phyloP scores from a whole-genome alignment of 2,113 vertebrate species.

The Bostrychus sinensis region DNA sequence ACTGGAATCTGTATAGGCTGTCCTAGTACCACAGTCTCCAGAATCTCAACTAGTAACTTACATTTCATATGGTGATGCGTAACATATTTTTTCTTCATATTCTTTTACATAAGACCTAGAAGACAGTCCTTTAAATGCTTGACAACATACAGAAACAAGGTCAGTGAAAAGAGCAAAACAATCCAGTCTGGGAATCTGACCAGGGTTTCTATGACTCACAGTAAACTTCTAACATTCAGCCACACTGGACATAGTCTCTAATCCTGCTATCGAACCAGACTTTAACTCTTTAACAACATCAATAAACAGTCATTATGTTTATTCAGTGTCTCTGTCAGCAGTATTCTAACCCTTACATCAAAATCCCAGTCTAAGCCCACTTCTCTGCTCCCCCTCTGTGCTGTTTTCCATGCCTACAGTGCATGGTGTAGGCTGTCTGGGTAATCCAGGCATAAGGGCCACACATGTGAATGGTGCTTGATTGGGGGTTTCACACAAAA shows the following conservation, averaged over 20 bases:
- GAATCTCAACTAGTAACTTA: too few relatives aligned
- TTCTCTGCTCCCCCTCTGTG: slow-evolving; percentile 2
- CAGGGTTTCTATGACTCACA: background rate
- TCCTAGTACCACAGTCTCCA: too few relatives aligned
- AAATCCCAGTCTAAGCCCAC: slow-evolving; percentile 27
- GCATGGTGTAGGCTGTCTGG: slow-evolving; percentile 27
- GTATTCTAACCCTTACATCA: background rate
- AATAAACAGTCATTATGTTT: background rate
- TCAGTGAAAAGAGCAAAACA: background rate
- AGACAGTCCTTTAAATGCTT: too few relatives aligned
- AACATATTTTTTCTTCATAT: background rate
- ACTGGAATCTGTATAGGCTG: too few relatives aligned
- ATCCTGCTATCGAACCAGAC: background rate
- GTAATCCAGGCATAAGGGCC: slow-evolving; percentile 45
- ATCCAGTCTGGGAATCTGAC: background rate
- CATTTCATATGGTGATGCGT: too few relatives aligned
- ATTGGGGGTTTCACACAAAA: slow-evolving; percentile 61
- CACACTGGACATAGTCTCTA: background rate
- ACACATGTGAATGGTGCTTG: slow-evolving; percentile 45
- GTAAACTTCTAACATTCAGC: background rate
- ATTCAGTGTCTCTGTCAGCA: background rate
- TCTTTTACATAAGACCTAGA: background rate
- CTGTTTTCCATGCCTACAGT: slow-evolving; percentile 45
- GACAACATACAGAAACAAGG: too few relatives aligned
- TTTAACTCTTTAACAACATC: background rate